A percentile compares a stretch with the other conserved stretches of the same genome.
phyloP scores from a whole-genome alignment of 2,113 vertebrate species.

The Sebastes fasciatus region DNA sequence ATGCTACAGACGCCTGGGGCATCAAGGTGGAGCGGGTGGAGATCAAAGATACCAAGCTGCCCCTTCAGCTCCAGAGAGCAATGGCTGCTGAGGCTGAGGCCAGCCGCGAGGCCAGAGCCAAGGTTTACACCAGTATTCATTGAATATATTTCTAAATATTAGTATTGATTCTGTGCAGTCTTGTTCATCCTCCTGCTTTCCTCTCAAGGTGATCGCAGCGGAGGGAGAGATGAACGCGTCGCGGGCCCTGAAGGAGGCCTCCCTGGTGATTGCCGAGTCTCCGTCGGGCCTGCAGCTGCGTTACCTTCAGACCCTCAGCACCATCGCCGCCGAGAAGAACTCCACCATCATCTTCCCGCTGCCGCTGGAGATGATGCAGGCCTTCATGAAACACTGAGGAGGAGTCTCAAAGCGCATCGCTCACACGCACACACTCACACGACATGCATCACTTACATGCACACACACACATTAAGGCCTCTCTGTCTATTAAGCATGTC shows the following conservation, averaged over 20 bases:
- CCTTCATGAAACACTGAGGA: slow-evolving; percentile 73
- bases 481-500: background rate
- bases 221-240: slow-evolving; percentile 95
- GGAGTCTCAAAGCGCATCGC: background rate
- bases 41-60: slow-evolving; percentile 97
- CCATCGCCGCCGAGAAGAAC: slow-evolving; percentile 93
- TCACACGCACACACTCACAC: background rate
- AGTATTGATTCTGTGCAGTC: background rate
- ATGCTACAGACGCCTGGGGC: slow-evolving; percentile 94
- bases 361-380: slow-evolving; percentile 91
- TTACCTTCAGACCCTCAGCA: slow-evolving; percentile 94
- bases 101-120: slow-evolving; percentile 92
- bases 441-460: background rate
- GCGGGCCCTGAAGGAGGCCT: slow-evolving; percentile 91
- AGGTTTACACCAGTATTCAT: slow-evolving; percentile 75
- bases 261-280: slow-evolving; percentile 92
- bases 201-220: slow-evolving; percentile 90
- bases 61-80: slow-evolving; percentile 94
- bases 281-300: slow-evolving; percentile 93
- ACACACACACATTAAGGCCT: background rate
- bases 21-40: slow-evolving; percentile 98
- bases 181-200: background rate
- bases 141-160: background rate
- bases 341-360: slow-evolving; percentile 95
- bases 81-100: slow-evolving; percentile 99